A percentile compares a stretch with the other conserved stretches of the same genome.
Conservation (phyloP, 2,797 vertebrate species). For the Danio albolineatus region DNA sequence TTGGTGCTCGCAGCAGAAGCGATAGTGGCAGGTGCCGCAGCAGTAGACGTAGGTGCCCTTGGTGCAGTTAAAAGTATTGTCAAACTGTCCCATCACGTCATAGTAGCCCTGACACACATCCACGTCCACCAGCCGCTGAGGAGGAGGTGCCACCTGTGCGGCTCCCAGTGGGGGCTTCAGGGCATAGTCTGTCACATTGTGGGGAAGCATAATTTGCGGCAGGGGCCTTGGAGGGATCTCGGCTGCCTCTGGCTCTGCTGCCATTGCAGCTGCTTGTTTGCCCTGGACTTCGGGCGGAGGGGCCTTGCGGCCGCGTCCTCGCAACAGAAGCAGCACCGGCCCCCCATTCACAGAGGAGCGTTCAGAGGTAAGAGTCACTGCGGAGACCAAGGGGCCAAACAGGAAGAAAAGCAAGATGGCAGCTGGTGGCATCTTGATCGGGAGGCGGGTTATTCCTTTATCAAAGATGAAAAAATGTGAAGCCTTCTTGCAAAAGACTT, state of each 20-base stretch:
- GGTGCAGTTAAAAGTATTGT: constrained; percentile 91
- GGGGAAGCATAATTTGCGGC: constrained; percentile 84
- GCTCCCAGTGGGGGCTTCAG: constrained; percentile 78
- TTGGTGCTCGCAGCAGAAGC: constrained; percentile 93
- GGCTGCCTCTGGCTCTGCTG: constrained; percentile 67
- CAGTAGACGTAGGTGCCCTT: constrained; percentile 91
- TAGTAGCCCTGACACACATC: constrained; percentile 91
- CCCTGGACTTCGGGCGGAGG: constrained; percentile 43
- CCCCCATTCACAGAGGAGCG: constrained; percentile 52
- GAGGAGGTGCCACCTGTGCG: constrained; percentile 77
- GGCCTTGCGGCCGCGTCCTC: constrained; percentile 58
- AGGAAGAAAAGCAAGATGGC: constrained; percentile 65
- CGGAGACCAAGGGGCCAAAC: constrained; percentile 70
- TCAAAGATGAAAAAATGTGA: constrained; percentile 37
- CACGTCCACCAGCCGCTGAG: constrained; percentile 77
- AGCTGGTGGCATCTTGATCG: constrained; percentile 57
- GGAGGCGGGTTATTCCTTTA: constrained; percentile 3
- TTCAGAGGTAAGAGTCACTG: constrained; percentile 66
- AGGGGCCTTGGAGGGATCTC: constrained; percentile 79
- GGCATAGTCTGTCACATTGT: constrained; percentile 76
- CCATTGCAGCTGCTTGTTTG: constrained; percentile 64
- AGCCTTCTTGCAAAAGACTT: constrained; percentile 60
- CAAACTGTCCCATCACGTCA: constrained; percentile 93
- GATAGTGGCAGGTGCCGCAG: constrained; percentile 92
- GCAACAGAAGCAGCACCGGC: constrained; percentile 62